Percentiles rank a stretch among this genome's conserved stretches.
phyloP scores from a whole-genome alignment of 2,797 vertebrate genomes.

The Psittacula derbiana region DNA sequence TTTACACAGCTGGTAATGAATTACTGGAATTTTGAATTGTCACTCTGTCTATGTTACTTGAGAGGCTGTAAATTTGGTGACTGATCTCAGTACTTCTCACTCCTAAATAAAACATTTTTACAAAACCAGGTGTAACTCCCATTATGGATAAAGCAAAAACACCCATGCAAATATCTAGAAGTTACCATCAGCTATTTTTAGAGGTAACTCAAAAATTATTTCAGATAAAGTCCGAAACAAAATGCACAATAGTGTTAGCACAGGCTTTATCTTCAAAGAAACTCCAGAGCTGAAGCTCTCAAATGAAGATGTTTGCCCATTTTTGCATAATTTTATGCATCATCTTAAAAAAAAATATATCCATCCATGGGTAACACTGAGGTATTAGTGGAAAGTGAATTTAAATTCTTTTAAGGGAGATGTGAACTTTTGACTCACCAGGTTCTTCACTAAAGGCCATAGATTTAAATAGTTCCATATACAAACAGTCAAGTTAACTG shows the following conservation, averaged over 20 bases:
- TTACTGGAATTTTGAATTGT: neutral
- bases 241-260: neutral
- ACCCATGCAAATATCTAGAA: neutral
- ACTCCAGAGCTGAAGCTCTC: neutral
- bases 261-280: neutral
- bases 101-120: neutral
- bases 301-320: neutral
- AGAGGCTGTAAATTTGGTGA: neutral
- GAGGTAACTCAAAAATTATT: neutral
- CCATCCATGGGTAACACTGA: neutral
- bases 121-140: neutral
- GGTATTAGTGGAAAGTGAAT: neutral
- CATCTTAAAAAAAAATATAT: neutral
- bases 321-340: rapidly evolving
- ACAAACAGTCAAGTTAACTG: neutral
- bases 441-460: neutral
- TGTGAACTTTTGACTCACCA: neutral
- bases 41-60: neutral
- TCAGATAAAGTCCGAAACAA: neutral
- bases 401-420: neutral
- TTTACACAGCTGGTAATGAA: neutral
- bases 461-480: neutral
- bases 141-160: neutral
- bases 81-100: neutral
- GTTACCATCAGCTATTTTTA: neutral